Conservation (phyloP, 2,888 invertebrate species). For the Yponomeuta sedellus region DNA sequence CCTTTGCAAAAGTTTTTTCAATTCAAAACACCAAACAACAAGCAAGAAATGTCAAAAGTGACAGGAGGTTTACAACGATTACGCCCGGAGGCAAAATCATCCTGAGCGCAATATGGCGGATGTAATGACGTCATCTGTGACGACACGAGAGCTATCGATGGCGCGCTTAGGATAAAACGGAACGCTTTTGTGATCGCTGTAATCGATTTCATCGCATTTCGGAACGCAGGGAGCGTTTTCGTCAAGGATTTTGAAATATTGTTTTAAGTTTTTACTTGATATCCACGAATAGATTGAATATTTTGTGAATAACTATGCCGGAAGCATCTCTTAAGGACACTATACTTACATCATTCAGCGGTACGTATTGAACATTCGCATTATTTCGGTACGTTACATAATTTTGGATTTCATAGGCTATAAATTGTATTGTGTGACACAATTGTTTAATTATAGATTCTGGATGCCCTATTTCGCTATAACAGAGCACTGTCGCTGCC, state of each 20-base stretch:
- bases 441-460: slow-evolving; percentile 67
- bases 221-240: not conserved
- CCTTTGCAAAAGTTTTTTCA: too few species aligned
- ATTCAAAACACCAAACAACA: too few species aligned
- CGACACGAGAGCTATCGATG: too few species aligned
- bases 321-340: slow-evolving; percentile 57
- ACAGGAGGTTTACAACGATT: too few species aligned
- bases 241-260: not conserved
- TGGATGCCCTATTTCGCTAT: slow-evolving; percentile 44
- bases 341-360: slow-evolving; percentile 56
- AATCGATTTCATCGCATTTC: too few species aligned
- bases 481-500: slow-evolving; percentile 29
- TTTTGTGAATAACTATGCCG: slow-evolving; percentile 39
- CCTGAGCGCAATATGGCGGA: too few species aligned
- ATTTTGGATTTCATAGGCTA: slow-evolving; percentile 50
- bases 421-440: slow-evolving; percentile 50
- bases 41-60: too few species aligned
- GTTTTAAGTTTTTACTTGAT: not conserved
- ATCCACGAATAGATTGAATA: not conserved
- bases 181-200: too few species aligned
- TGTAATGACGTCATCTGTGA: too few species aligned
- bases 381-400: slow-evolving; percentile 48
- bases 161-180: too few species aligned
- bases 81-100: too few species aligned
- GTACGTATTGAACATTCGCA: slow-evolving; percentile 33